Conservation (phyloP, 1,140 invertebrate genomes). For the Hyles vespertilio region DNA sequence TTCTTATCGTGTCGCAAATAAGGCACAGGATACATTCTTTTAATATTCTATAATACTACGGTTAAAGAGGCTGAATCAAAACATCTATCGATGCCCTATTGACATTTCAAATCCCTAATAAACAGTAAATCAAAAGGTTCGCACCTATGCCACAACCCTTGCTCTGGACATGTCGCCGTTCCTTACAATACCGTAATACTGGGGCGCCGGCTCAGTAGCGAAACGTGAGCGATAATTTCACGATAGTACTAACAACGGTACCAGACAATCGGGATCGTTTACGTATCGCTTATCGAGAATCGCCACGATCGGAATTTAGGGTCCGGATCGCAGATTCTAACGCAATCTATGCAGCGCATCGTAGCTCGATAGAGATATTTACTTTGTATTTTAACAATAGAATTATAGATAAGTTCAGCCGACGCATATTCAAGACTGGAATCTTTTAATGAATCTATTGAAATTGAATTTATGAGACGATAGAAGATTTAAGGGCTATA, state of each 20-base stretch:
- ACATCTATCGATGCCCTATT: not conserved
- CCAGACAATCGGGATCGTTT: conserved; percentile 57
- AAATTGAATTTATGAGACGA: not conserved
- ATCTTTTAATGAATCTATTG: conserved; percentile 2
- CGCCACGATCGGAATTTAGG: conserved; percentile 59
- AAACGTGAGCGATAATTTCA: conserved; percentile 72
- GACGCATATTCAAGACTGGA: not conserved
- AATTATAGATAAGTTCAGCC: conserved; percentile 6
- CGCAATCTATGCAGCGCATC: conserved; percentile 31
- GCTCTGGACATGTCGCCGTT: conserved; percentile 29
- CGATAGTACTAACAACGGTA: conserved; percentile 62
- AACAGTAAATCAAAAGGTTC: not conserved
- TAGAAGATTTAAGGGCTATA: too few relatives aligned
- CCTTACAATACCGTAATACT: conserved; percentile 35
- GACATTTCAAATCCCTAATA: too few relatives aligned
- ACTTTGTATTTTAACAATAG: conserved; percentile 23
- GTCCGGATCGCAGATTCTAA: conserved; percentile 4
- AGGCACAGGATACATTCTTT: too few relatives aligned
- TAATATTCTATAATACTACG: too few relatives aligned
- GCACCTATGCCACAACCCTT: conserved; percentile 21
- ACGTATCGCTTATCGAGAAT: conserved; percentile 65
- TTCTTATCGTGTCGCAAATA: too few relatives aligned
- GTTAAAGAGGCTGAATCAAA: conserved; percentile 1
- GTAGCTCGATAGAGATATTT: conserved; percentile 34
- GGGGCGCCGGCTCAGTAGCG: conserved; percentile 53